Percentiles rank a stretch among this genome's conserved stretches.
Evolutionary conservation across 1,140 invertebrate genomes (phyloP).

Genomic region (Oncopodura yosiiana): DNA sequence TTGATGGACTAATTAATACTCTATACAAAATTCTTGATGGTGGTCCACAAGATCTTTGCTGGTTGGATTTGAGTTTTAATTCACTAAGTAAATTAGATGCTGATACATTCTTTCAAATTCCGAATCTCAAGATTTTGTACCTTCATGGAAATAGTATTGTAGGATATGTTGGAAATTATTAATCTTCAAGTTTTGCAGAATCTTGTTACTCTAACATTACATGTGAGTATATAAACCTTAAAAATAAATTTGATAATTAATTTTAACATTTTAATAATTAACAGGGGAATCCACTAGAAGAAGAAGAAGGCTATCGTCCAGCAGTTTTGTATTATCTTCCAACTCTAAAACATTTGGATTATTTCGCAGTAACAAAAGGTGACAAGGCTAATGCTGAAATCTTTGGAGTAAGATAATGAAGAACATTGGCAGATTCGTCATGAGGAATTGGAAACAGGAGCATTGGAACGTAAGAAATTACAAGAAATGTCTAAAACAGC

Average conservation of each 20-base stretch:
- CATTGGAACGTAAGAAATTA: background rate
- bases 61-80: conserved; percentile 32
- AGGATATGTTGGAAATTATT: conserved; percentile 30
- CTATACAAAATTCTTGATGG: conserved; percentile 31
- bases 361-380: conserved; percentile 21
- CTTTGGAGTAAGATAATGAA: conserved; percentile 17
- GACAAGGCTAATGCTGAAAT: conserved; percentile 18
- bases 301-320: conserved; percentile 28
- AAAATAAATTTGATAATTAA: background rate
- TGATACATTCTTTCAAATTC: conserved; percentile 28
- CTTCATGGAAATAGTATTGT: conserved; percentile 31
- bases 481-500: conserved; percentile 24
- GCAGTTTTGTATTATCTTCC: conserved; percentile 25
- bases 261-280: background rate
- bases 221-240: conserved; percentile 13
- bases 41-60: conserved; percentile 31
- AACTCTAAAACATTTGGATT: conserved; percentile 28
- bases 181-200: conserved; percentile 12
- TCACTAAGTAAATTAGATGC: conserved; percentile 25
- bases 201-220: conserved; percentile 26
- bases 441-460: conserved; percentile 13
- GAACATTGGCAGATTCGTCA: conserved; percentile 18
- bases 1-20: conserved; percentile 26
- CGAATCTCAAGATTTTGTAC: conserved; percentile 31
- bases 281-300: conserved; percentile 34